Base-by-base conservation (phyloP, 2,113 vertebrate genomes). In the Coptodon bakossiorum region DNA sequence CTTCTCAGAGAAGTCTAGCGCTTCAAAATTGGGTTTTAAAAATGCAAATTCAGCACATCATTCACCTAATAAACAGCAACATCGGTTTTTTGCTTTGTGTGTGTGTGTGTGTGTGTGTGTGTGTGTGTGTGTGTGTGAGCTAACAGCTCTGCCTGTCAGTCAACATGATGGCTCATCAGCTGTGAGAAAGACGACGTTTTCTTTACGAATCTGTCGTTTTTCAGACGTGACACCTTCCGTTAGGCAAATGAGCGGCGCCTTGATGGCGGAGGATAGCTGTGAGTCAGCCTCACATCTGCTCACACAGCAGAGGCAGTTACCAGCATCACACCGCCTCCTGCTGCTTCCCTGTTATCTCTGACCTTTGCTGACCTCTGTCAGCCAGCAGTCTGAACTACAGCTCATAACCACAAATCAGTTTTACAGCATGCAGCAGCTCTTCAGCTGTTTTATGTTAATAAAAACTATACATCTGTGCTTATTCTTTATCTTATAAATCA, bases 61-160 rank as follows among this genome's bases (percentile, higher is more conserved):
- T 12, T 36, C 61, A n/a, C 0, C 4, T 66, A 66, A 66, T 36
- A 36, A n/a, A 66, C 61, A 1, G 61, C 31, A 66, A 66, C 31
- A 63, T 3, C 2, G 0, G 0, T 7, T 63, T 36, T 63, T 63
- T 36, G 9, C 9, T 63, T 0, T 0, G 3, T 36, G 16, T 38
- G n/a, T 38, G 38, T 66, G n/a, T 13, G n/a, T n/a, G n/a, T n/a
- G n/a, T n/a, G n/a, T n/a, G n/a, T n/a, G n/a, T n/a, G n/a, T n/a
- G n/a, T n/a, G n/a, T n/a, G n/a, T n/a, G n/a, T 61, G 57, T 19
- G 29, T 17, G 27, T n/a, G 61, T 3, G 81, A 45, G 45, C 56
- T 59, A 82, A 84, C 63, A 24, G 16, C 82, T 38, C 6, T 19
- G 38, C 80, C 85, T 56, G 82, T 83, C 83, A 81, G 54, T 50